phyloP scores from a whole-genome alignment of 2,113 vertebrate species.

The Taurulus bubalis region DNA sequence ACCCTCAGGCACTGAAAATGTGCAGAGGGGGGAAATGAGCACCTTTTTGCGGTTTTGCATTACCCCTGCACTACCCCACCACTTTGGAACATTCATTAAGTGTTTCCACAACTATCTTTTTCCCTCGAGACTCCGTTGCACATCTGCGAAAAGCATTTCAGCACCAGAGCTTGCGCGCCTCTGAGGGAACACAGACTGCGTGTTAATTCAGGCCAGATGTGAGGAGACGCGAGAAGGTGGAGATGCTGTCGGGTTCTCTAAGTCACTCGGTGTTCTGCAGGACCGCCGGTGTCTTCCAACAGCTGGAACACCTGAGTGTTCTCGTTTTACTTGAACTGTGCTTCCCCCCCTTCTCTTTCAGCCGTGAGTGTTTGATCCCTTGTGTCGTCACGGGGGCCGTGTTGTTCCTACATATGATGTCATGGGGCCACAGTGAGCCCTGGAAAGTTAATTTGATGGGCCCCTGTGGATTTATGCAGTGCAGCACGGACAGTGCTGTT shows the following conservation, averaged over 20 bases:
- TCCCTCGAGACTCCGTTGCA: conserved; percentile 26
- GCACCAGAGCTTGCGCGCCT: conserved; percentile 51
- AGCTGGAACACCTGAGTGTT: conserved; percentile 77
- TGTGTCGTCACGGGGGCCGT: conserved; percentile 52
- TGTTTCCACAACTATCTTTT: conserved; percentile 37
- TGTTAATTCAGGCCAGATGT: conserved; percentile 82
- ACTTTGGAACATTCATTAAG: conserved; percentile 61
- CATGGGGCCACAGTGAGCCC: conserved; percentile 37
- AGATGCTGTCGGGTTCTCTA: conserved; percentile 54
- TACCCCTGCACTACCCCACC: conserved; percentile 22
- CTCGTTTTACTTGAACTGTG: conserved; percentile 70
- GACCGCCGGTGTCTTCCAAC: conserved; percentile 48
- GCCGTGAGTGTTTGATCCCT: conserved; percentile 24
- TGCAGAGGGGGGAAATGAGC: conserved; percentile 39
- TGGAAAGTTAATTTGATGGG: conserved; percentile 42
- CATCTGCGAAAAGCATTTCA: conserved; percentile 77
- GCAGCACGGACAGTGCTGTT: neutral
- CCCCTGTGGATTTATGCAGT: conserved; percentile 17
- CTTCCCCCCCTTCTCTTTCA: conserved; percentile 21
- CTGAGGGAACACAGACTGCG: conserved; percentile 64
- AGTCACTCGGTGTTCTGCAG: conserved; percentile 46
- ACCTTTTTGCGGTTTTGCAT: conserved; percentile 43
- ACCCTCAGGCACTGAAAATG: conserved; percentile 52
- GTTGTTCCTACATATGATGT: conserved; percentile 59
- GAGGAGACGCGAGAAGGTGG: conserved; percentile 53